Evolutionary conservation across 1,140 invertebrate genomes (phyloP), one percentile per base, ranked within the genome.

Genomic region (Hyles vespertilio): DNA sequence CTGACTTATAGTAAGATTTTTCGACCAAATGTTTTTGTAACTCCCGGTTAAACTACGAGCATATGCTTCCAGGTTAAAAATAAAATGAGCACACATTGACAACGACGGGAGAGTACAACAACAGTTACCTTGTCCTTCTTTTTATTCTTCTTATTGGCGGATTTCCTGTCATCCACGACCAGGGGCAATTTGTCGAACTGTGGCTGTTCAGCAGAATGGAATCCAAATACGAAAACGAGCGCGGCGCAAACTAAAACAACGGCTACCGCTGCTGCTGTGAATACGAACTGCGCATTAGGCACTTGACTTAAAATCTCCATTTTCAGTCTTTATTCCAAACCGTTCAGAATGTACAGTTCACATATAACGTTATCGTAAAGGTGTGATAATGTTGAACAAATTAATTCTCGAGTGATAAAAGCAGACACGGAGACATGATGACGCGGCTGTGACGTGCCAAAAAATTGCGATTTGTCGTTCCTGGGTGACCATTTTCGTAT

Each of bases 201-300:
- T 69, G 93, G 94, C 81, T 94, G 93, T 78, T 94, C 92, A 52
- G 93, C 91, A 65, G 92, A 91, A 85, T 93, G 93, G 81, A 95
- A 94, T 56, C 94, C 93, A 79, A 94, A 94, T 56, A 90, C 91
- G 87, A 93, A 94, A 67, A 94, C 92, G 58, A 94, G 85, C 55
- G 93, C 86, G 60, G 92, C 92, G 64, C 89, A 91, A 67, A 93
- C 78, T 69, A 94, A 88, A 67, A 93, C 92, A 79, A 93, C 89
- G 59, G 91, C 91, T 58, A 93, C 93, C 69, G 92, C 92, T 65
- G 93, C 89, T 56, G 91, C 91, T 64, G 93, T 91, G 69, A 92
- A 91, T 52, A 93, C 79, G 72, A 90, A 77, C 74, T 91, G 90
- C 71, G 90, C 89, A 72, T 87, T 89, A 57, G 90, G 84, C 63